Evolutionary conservation across 2,797 vertebrate species (phyloP), one percentile per base, ranked within the genome.

Genomic region (Apodemus agrarius): DNA sequence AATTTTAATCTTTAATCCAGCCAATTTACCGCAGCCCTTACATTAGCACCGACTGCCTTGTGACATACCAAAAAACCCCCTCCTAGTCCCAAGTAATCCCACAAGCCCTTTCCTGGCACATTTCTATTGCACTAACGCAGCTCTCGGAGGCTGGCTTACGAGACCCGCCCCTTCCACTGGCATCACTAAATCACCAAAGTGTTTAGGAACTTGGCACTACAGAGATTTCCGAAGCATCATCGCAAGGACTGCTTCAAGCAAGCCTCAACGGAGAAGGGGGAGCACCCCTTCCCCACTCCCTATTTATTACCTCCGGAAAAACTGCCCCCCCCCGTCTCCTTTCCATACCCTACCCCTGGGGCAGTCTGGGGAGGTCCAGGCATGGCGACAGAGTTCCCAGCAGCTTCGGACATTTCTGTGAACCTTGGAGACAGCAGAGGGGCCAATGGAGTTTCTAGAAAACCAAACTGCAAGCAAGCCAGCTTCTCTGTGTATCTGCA

Each of bases 61-160:
- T 81, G 90, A 80, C 89, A 97, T 69, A 93, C 95, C 59, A 57
- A 97, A 96, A 43, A 43, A 2, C 52, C 6, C 43, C 43, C 43
- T 43, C 43, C 57, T 26, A 54, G 2, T 22, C 40, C 89, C 65
- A 54, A 82, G 29, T 40, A 83, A 96, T 72, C 93, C 76, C n/a
- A 82, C 76, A 76, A 81, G 29, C 40, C 63, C 67, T 80, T 67
- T 76, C 76, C 90, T 43, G 29, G 78, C 19, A 72, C 69, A 86
- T 37, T 96, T 96, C 4, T 96, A 98, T 98, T 98, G 98, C 98
- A 98, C 98, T 98, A 98, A 97, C 11, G 61, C 97, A 78, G 86
- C 89, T 94, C 89, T 63, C 75, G 96, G 97, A 97, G 97, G 98
- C 96, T 91, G 89, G 86, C 89, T 94, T 94, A 67, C 69, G 65